Percentiles rank a stretch among this genome's conserved stretches.
These are phyloP conservation scores for Bicyclus anynana DNA, from an alignment of 1,140 invertebrate genomes.

Conservation along the genomic window DNA sequence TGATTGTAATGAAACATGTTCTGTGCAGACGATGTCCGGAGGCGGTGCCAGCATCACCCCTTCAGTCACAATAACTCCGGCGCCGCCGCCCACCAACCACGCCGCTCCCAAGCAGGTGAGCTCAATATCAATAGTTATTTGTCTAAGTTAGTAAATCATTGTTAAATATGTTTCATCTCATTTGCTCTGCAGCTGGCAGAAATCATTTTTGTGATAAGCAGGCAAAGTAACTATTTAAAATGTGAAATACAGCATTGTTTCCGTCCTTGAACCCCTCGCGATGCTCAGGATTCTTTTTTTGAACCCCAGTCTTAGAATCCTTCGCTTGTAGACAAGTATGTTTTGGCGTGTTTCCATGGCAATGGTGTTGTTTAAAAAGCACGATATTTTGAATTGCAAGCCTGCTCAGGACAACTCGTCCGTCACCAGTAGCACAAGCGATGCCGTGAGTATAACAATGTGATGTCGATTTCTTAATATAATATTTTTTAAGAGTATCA, in stretches of 20 bases:
- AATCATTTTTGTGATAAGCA: no score
- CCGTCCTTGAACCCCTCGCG: no score
- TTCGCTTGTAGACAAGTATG: no score
- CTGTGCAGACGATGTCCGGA: slow-evolving; percentile 43
- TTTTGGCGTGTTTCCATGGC: no score
- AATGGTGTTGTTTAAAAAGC: background rate
- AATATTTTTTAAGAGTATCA: background rate
- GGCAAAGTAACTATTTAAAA: no score
- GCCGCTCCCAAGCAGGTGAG: slow-evolving; percentile 72
- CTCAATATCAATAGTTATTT: background rate
- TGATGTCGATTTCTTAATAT: slow-evolving; percentile 40
- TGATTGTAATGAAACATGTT: no score
- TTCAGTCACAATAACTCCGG: slow-evolving; percentile 83
- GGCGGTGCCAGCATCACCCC: slow-evolving; percentile 81
- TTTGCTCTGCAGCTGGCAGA: no score
- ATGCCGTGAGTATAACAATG: slow-evolving; percentile 72
- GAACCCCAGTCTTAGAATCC: no score
- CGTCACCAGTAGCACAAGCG: slow-evolving; percentile 68
- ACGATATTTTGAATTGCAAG: slow-evolving; percentile 42
- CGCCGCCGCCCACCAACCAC: slow-evolving; percentile 80
- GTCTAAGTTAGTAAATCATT: no score
- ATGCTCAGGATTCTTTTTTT: no score
- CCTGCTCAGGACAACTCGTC: slow-evolving; percentile 69
- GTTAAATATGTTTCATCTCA: no score
- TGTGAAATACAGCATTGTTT: no score